Percentiles rank a stretch among this genome's conserved stretches.
Evolutionary conservation across 1,140 invertebrate species (phyloP).

Genomic region (Lethrus apterus): DNA sequence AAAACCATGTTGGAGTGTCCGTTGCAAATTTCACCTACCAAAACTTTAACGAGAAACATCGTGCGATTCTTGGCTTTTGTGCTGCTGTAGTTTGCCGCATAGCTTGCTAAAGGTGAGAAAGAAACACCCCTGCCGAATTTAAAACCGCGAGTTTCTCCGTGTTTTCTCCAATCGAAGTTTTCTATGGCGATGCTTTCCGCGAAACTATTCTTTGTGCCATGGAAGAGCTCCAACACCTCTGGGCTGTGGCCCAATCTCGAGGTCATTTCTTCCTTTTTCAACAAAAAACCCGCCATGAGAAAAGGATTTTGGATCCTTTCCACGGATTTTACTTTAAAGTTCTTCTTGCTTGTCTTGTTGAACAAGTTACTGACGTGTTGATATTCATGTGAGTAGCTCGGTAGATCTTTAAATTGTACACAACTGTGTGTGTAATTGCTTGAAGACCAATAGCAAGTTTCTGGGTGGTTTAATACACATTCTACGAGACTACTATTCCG

Average conservation of each 20-base stretch:
- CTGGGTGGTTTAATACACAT: no score
- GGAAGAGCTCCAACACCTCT: constrained; percentile 25
- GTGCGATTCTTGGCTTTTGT: constrained; percentile 13
- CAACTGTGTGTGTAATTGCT: no score
- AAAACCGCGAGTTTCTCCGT: constrained; percentile 24
- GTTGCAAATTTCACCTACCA: constrained; percentile 11
- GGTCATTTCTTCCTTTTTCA: constrained; percentile 8
- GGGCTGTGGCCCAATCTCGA: constrained; percentile 1
- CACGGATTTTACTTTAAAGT: background rate
- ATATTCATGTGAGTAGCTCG: background rate
- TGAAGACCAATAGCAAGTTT: no score
- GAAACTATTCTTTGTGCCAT: constrained; percentile 29
- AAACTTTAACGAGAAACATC: constrained; percentile 27
- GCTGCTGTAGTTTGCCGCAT: constrained; percentile 33
- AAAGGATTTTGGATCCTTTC: constrained; percentile 13
- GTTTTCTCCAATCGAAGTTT: constrained; percentile 35
- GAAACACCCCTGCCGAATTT: constrained; percentile 33
- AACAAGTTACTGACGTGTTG: background rate
- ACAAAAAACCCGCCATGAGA: constrained; percentile 2
- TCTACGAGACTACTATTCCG: no score
- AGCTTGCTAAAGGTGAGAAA: constrained; percentile 30
- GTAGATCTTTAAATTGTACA: no score
- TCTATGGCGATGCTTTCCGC: constrained; percentile 25
- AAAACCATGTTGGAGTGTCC: constrained; percentile 16
- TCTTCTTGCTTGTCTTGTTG: background rate